phyloP scores from a whole-genome alignment of 1,140 invertebrate species.

The Adelges cooleyi region DNA sequence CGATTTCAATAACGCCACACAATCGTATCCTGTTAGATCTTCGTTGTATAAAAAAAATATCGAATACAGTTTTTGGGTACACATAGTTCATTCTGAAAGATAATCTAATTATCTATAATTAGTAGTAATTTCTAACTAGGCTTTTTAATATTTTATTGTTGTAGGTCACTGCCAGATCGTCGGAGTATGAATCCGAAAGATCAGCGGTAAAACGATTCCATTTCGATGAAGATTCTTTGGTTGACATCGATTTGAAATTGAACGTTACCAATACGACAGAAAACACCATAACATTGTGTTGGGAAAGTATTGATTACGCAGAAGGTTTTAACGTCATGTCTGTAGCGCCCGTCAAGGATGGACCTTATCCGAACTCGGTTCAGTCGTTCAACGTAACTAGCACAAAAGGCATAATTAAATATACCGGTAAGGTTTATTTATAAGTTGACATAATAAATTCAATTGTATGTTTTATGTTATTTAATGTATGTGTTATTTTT shows the following conservation, averaged over 20 bases:
- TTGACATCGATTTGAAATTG: conserved; percentile 49
- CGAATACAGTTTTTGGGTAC: conserved; percentile 65
- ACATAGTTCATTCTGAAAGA: conserved; percentile 29
- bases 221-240: conserved; percentile 50
- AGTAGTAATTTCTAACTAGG: not conserved
- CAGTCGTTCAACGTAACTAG: conserved; percentile 20
- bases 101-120: too few relatives aligned
- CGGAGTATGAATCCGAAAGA: conserved; percentile 43
- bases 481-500: conserved; percentile 24
- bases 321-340: conserved; percentile 50
- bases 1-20: conserved; percentile 39
- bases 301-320: conserved; percentile 47
- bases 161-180: conserved; percentile 55
- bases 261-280: conserved; percentile 41
- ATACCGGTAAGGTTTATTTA: conserved; percentile 31
- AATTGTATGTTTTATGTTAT: not conserved
- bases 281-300: conserved; percentile 45
- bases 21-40: conserved; percentile 42
- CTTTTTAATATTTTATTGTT: conserved; percentile 18
- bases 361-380: conserved; percentile 42
- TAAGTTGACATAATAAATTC: not conserved
- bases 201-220: conserved; percentile 38
- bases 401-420: conserved; percentile 36
- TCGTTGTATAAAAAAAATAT: conserved; percentile 35
- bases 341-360: conserved; percentile 12